These are phyloP conservation scores for Bombus soroeensis DNA, from an alignment of 1,140 invertebrate species.

Conservation along the genomic window DNA sequence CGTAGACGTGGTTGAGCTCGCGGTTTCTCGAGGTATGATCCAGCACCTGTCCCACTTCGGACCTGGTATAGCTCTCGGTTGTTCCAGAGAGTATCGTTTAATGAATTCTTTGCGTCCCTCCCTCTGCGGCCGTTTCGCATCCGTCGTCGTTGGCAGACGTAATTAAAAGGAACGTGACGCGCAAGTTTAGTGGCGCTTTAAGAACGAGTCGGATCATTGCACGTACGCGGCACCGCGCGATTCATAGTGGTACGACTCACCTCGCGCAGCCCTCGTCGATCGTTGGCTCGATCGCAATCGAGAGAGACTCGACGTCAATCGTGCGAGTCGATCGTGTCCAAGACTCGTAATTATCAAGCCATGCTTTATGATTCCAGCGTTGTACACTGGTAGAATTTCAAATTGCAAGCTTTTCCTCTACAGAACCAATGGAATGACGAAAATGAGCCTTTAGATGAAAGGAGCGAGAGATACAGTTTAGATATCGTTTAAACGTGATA, in stretches of 20 bases:
- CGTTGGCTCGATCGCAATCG: constrained; percentile 4
- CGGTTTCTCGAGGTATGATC: constrained; percentile 33
- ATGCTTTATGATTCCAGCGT: neutral
- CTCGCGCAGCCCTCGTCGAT: constrained; percentile 47
- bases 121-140: constrained; percentile 40
- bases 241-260: constrained; percentile 57
- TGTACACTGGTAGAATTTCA: neutral
- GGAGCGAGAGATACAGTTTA: neutral
- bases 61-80: constrained; percentile 1
- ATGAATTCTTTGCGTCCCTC: constrained; percentile 46
- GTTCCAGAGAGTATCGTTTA: constrained; percentile 49
- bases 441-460: neutral
- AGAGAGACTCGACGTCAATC: neutral
- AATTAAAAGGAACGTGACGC: constrained; percentile 62
- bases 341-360: too few relatives aligned
- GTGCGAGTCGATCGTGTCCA: neutral
- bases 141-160: constrained; percentile 56
- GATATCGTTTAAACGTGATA: neutral
- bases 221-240: constrained; percentile 42
- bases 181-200: constrained; percentile 59
- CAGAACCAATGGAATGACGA: too few relatives aligned
- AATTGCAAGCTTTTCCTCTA: neutral
- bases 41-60: constrained; percentile 52
- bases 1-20: neutral
- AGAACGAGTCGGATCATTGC: constrained; percentile 44